Evolutionary conservation across 2,113 vertebrate genomes (phyloP), one percentile per base, ranked within the genome.

Genomic region (Malurus cyaneus): DNA sequence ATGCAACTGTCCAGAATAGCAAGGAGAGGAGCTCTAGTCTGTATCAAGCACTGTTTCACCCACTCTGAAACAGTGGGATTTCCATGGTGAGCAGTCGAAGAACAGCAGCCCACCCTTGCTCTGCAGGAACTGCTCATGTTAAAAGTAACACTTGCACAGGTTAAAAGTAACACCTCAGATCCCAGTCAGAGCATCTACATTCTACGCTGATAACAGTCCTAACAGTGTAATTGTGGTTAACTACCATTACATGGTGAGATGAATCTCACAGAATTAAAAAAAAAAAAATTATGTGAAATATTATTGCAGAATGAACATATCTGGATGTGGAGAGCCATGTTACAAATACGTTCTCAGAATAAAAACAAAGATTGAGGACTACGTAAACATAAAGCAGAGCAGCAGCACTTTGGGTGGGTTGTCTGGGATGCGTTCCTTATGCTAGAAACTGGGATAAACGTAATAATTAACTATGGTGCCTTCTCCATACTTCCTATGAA

Each of bases 301-400:
- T 86, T 28, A n/a, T 73, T 76, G 25, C 11, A 41, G 69, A 72
- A 73, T 54, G 5, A 92, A 18, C 4, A 6, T 8, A 29, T 2
- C 44, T 42, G 26, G 14, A 42, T 66, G 13, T 69, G 20, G 18
- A 90, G n/a, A 90, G 19, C 8, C 0, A 0, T n/a, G 5, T 61
- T 72, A n/a, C 31, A 67, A 77, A 20, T 14, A 25, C 0, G 2
- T 61, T 69, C 50, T 31, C 2, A 49, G 25, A 36, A 74, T 36
- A 14, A 79, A 28, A 2, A 3, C 20, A 52, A 71, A 76, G 11
- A 6, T 28, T 72, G 12, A 3, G 2, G 8, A 11, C 36, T 72
- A 14, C 12, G 14, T 5, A 15, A 41, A 14, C 1, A 8, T 0
- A 52, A 84, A 85, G 15, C 1, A 79, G 12, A 71, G n/a, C 4